These are phyloP conservation scores for Scolopax rusticola DNA, from an alignment of 2,797 vertebrate species.

Conservation along the genomic window DNA sequence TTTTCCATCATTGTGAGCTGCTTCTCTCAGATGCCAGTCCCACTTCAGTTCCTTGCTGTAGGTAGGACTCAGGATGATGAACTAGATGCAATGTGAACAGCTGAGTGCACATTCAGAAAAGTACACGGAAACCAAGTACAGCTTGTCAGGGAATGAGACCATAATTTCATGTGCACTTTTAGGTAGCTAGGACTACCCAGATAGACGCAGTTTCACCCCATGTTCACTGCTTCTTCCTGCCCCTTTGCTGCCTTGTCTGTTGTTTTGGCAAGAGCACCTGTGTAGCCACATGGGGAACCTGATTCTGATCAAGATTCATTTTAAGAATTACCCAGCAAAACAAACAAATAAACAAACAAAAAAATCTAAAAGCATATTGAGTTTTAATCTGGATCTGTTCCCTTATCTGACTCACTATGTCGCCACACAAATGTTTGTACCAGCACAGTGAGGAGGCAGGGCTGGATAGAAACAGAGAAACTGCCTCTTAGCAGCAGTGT, in stretches of 20 bases:
- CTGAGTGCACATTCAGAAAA: neutral
- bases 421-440: neutral
- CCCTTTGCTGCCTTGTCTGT: neutral
- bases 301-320: neutral
- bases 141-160: neutral
- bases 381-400: neutral
- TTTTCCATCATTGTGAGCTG: neutral
- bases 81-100: neutral
- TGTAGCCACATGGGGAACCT: neutral
- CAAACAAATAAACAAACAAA: neutral
- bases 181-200: neutral
- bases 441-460: neutral
- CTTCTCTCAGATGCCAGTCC: neutral
- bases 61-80: neutral
- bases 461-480: neutral
- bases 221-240: neutral
- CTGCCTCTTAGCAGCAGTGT: neutral
- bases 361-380: rapidly evolving
- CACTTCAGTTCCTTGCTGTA: neutral
- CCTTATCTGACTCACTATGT: neutral
- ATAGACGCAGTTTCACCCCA: neutral
- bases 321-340: neutral
- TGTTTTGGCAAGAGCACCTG: neutral
- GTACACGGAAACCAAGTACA: neutral
- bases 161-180: neutral